phyloP scores from a whole-genome alignment of 2,113 vertebrate genomes.

The Gnathonemus longibarbis region DNA sequence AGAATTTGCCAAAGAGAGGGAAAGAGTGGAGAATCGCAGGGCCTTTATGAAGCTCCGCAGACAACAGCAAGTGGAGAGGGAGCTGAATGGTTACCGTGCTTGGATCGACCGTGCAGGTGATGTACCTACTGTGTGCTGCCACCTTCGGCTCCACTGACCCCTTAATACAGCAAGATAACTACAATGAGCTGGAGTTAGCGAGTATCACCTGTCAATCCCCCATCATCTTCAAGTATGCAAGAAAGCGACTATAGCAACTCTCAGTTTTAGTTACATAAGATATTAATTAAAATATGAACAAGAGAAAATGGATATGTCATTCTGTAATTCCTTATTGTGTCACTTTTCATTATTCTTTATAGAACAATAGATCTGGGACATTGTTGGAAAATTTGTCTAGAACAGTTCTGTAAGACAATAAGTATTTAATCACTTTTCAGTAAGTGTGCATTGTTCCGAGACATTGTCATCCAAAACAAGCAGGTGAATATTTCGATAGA shows the following conservation, averaged over 20 bases:
- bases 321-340: background rate
- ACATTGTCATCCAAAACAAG: background rate
- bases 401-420: background rate
- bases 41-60: constrained; percentile 96
- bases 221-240: background rate
- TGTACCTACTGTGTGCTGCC: background rate
- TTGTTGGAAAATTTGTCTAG: constrained; percentile 1
- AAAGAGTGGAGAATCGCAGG: constrained; percentile 92
- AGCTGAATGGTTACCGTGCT: constrained; percentile 90
- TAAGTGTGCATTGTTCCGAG: background rate
- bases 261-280: background rate
- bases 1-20: constrained; percentile 97
- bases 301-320: background rate
- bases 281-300: background rate
- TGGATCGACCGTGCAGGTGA: constrained; percentile 97
- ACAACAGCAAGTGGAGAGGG: constrained; percentile 94
- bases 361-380: background rate
- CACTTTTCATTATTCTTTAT: constrained; percentile 8
- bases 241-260: too few relatives aligned
- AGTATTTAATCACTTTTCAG: background rate
- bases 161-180: background rate
- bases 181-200: background rate
- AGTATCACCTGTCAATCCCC: background rate
- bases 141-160: background rate
- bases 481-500: constrained; percentile 10